Evolutionary conservation across 2,888 invertebrate species (phyloP).

Genomic region (Xestia sexstrigata): DNA sequence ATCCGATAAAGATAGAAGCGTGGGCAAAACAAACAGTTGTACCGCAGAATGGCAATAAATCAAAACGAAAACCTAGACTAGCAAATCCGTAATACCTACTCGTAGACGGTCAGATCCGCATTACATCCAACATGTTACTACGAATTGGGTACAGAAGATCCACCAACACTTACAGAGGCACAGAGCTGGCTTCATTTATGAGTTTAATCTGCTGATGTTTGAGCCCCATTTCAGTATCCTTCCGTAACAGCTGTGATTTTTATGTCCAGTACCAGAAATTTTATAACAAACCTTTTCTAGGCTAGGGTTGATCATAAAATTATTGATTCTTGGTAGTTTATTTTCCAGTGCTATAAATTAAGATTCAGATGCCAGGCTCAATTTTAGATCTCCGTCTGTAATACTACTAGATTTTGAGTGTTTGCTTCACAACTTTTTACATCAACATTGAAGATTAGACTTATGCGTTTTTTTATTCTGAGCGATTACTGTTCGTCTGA

Average conservation of each 20-base stretch:
- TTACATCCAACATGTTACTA: conserved; percentile 42
- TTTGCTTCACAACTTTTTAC: neutral
- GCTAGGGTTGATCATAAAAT: neutral
- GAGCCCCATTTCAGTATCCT: neutral
- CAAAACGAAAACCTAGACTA: conserved; percentile 54
- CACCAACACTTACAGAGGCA: neutral
- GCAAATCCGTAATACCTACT: conserved; percentile 50
- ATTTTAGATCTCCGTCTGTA: neutral
- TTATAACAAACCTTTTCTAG: neutral
- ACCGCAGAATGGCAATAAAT: conserved; percentile 55
- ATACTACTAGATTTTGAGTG: neutral
- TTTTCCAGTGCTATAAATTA: neutral
- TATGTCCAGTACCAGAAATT: neutral
- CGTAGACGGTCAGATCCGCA: conserved; percentile 53
- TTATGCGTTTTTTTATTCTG: conserved; percentile 30
- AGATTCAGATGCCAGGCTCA: neutral
- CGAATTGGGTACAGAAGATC: conserved; percentile 32
- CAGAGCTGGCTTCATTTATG: neutral
- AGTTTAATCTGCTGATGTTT: neutral
- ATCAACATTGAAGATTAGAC: neutral
- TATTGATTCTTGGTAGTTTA: neutral
- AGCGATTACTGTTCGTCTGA: conserved; percentile 31
- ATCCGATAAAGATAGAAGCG: conserved; percentile 51
- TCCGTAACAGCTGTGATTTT: neutral
- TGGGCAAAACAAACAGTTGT: conserved; percentile 52